Evolutionary conservation across 2,888 invertebrate species (phyloP).

Genomic region (Doris montereyensis): DNA sequence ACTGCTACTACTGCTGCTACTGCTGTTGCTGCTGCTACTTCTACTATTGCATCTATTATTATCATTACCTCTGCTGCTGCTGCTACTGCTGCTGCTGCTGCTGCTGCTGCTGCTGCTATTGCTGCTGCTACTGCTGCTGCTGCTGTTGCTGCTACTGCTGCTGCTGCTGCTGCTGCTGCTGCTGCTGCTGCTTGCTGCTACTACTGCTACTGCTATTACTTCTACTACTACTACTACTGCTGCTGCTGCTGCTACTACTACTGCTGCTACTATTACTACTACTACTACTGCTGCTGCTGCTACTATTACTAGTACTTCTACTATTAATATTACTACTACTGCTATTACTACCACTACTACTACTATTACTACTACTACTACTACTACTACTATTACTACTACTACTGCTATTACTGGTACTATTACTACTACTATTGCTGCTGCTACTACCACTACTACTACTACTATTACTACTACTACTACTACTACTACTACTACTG

Average conservation of each 20-base stretch:
- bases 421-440: conserved; percentile 19
- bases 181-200: no score
- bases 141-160: conserved; percentile 22
- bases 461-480: background rate
- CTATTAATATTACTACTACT: no score
- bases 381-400: conserved; percentile 30
- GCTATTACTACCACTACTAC: no score
- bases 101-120: conserved; percentile 14
- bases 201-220: no score
- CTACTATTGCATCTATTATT: no score
- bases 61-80: conserved; percentile 21
- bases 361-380: no score
- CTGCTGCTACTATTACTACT: no score
- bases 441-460: conserved; percentile 11
- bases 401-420: conserved; percentile 27
- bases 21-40: conserved; percentile 26
- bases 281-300: no score
- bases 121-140: conserved; percentile 26
- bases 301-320: no score
- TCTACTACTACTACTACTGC: no score
- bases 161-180: conserved; percentile 11
- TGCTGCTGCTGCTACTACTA: no score
- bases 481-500: background rate
- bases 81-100: no score
- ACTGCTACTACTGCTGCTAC: conserved; percentile 15